phyloP scores from a whole-genome alignment of 2,888 invertebrate genomes.

The Poecilobothrus nobilitatus region DNA sequence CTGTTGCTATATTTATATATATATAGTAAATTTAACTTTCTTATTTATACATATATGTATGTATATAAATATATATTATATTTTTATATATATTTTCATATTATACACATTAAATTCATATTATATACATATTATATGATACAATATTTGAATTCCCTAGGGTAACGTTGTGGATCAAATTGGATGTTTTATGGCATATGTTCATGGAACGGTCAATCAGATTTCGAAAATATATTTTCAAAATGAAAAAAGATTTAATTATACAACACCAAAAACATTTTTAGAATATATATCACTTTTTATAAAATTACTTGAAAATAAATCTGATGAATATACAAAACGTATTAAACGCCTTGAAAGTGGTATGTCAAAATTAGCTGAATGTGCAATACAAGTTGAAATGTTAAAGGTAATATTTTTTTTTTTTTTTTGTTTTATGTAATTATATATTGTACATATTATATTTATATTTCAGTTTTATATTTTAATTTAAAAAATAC shows the following conservation, averaged over 20 bases:
- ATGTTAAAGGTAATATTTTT: slow-evolving; percentile 58
- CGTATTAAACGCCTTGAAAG: slow-evolving; percentile 78
- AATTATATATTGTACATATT: neutral
- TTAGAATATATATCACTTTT: slow-evolving; percentile 86
- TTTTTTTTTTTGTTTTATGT: neutral
- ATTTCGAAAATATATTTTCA: slow-evolving; percentile 72
- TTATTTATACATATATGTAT: no score
- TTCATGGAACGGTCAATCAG: slow-evolving; percentile 80
- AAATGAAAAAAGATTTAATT: slow-evolving; percentile 87
- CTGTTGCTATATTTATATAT: no score
- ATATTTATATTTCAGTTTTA: no score
- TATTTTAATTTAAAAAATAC: no score
- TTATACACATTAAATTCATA: no score
- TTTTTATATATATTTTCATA: slow-evolving; percentile 17
- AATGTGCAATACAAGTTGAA: slow-evolving; percentile 80
- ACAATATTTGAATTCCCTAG: slow-evolving; percentile 41
- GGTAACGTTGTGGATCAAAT: slow-evolving; percentile 55
- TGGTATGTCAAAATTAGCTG: slow-evolving; percentile 79
- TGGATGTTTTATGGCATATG: slow-evolving; percentile 85
- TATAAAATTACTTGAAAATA: slow-evolving; percentile 61
- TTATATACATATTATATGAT: no score
- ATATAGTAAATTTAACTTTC: no score
- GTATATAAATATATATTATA: neutral
- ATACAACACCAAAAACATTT: slow-evolving; percentile 97
- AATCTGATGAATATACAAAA: slow-evolving; percentile 59